Evolutionary conservation across 2,797 vertebrate genomes (phyloP).

Genomic region (Sarcophilus harrisii): DNA sequence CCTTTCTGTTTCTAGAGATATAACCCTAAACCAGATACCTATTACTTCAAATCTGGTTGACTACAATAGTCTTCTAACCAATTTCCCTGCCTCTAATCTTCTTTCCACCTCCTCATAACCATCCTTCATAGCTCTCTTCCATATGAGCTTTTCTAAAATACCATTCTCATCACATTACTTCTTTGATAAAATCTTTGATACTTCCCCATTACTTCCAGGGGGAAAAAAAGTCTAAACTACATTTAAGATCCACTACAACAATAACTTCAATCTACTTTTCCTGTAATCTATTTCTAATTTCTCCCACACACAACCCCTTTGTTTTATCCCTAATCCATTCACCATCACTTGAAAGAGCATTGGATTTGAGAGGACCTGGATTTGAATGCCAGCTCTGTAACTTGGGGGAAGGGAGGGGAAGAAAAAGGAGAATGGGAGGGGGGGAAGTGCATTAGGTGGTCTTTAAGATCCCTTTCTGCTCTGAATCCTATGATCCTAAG

Average conservation of each 20-base stretch:
- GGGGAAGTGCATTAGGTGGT: neutral
- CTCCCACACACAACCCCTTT: neutral
- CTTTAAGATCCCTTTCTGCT: neutral
- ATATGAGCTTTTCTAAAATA: neutral
- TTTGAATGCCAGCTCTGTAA: neutral
- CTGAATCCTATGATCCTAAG: neutral
- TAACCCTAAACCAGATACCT: neutral
- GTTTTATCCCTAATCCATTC: neutral
- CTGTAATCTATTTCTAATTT: neutral
- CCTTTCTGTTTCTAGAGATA: neutral
- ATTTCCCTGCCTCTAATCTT: neutral
- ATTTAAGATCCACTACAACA: neutral
- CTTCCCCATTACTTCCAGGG: neutral
- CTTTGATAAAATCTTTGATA: neutral
- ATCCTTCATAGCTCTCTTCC: neutral
- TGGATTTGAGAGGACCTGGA: neutral
- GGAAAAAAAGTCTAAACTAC: neutral
- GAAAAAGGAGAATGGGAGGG: neutral
- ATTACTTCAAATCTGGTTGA: neutral
- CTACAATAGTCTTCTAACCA: neutral
- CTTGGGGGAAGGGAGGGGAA: neutral
- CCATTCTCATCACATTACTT: neutral
- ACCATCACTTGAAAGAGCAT: neutral
- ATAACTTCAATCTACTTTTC: neutral
- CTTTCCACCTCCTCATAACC: neutral